These are phyloP conservation scores for Carterocephalus palaemon DNA, from an alignment of 2,888 invertebrate genomes.

Conservation along the genomic window DNA sequence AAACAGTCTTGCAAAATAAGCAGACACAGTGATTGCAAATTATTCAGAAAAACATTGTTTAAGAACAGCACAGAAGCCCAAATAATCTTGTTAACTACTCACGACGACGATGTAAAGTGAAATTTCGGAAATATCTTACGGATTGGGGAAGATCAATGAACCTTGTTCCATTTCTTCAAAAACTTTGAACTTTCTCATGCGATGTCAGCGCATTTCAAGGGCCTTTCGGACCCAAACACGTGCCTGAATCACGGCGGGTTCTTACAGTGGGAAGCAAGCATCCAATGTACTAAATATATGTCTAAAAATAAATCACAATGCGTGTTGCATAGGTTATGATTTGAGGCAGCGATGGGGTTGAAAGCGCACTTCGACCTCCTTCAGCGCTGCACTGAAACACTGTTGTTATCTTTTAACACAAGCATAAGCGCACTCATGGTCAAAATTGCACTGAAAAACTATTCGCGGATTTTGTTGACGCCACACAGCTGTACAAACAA, in stretches of 20 bases:
- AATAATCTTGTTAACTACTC: constrained; percentile 40
- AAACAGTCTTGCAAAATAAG: constrained; percentile 6
- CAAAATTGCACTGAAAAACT: constrained; percentile 53
- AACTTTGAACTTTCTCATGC: constrained; percentile 41
- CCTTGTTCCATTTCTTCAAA: constrained; percentile 53
- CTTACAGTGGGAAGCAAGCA: constrained; percentile 54
- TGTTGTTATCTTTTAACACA: constrained; percentile 47
- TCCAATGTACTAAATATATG: constrained; percentile 67
- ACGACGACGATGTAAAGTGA: constrained; percentile 44
- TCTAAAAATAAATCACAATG: constrained; percentile 75
- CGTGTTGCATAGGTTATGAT: constrained; percentile 65
- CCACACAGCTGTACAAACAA: constrained; percentile 72
- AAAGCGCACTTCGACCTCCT: constrained; percentile 38
- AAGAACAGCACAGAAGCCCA: constrained; percentile 41
- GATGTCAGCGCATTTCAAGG: constrained; percentile 37
- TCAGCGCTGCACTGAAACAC: constrained; percentile 43
- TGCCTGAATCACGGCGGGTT: constrained; percentile 50
- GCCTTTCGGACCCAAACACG: constrained; percentile 53
- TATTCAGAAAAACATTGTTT: constrained; percentile 22
- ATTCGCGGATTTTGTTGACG: constrained; percentile 54
- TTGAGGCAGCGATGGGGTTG: constrained; percentile 41
- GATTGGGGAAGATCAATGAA: constrained; percentile 59
- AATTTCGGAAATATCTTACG: constrained; percentile 57
- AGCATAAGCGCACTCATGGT: constrained; percentile 45
- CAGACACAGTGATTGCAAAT: constrained; percentile 10